phyloP scores from a whole-genome alignment of 2,888 invertebrate genomes.

The Spodoptera exigua region DNA sequence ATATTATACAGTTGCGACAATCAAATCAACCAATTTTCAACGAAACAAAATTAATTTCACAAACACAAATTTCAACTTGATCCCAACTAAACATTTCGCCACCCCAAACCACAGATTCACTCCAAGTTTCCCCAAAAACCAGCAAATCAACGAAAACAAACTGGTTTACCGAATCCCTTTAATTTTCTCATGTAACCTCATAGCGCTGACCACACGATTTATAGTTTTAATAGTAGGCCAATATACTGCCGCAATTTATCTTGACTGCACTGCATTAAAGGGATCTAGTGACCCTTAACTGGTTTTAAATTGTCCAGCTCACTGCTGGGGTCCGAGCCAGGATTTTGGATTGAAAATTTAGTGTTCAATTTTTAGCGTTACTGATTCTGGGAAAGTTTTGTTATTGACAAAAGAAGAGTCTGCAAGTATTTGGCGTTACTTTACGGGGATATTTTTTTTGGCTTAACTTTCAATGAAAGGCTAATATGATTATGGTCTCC shows the following conservation, averaged over 20 bases:
- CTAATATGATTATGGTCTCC: no score
- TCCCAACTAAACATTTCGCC: slow-evolving; percentile 6
- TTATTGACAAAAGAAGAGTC: no score
- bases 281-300: slow-evolving; percentile 67
- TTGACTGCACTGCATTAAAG: slow-evolving; percentile 76
- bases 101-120: slow-evolving; percentile 34
- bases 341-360: slow-evolving; percentile 23
- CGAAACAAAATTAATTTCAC: neutral
- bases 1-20: no score
- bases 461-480: no score
- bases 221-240: slow-evolving; percentile 83
- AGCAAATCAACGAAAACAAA: slow-evolving; percentile 58
- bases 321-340: slow-evolving; percentile 12
- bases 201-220: slow-evolving; percentile 75
- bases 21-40: no score
- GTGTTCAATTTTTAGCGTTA: neutral
- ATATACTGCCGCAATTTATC: slow-evolving; percentile 75
- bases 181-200: slow-evolving; percentile 64
- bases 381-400: neutral
- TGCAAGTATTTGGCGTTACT: no score
- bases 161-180: slow-evolving; percentile 60
- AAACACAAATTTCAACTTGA: slow-evolving; percentile 18
- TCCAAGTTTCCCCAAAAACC: slow-evolving; percentile 41
- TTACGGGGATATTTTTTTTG: no score
- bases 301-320: slow-evolving; percentile 68